phyloP scores from a whole-genome alignment of 2,888 invertebrate genomes.

The Podotricha telesiphe region DNA sequence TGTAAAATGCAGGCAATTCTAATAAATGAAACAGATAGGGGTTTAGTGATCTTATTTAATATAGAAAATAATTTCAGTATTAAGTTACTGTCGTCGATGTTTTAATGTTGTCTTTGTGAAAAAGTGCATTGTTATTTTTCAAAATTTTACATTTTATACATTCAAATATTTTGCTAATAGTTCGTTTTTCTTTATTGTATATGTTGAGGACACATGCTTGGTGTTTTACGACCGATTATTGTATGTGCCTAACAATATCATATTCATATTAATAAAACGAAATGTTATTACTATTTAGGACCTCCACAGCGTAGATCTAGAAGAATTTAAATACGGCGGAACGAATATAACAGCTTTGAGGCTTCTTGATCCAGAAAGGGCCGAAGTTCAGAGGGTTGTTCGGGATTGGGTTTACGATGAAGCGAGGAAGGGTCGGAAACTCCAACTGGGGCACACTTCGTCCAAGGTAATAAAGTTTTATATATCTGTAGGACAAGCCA shows the following conservation, averaged over 20 bases:
- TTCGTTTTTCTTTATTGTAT: not conserved
- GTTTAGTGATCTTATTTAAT: too few relatives aligned
- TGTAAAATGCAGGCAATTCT: not conserved
- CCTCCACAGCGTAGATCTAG: conserved; percentile 94
- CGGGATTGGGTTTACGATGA: conserved; percentile 92
- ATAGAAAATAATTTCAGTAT: too few relatives aligned
- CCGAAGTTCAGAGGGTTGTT: conserved; percentile 90
- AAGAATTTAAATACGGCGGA: conserved; percentile 96
- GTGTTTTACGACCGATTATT: not conserved
- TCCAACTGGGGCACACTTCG: conserved; percentile 83
- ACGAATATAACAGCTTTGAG: conserved; percentile 97
- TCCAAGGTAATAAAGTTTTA: conserved; percentile 75
- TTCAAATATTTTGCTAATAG: too few relatives aligned
- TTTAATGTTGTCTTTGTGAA: too few relatives aligned
- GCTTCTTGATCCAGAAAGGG: conserved; percentile 92
- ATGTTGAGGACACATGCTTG: too few relatives aligned
- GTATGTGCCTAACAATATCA: not conserved
- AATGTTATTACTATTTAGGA: conserved; percentile 83
- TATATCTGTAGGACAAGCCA: conserved; percentile 41
- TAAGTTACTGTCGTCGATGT: too few relatives aligned
- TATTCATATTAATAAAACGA: not conserved
- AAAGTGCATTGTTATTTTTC: not conserved
- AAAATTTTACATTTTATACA: too few relatives aligned
- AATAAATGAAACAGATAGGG: too few relatives aligned
- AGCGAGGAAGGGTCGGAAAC: conserved; percentile 85